Conservation (phyloP, 30 jellyfish, hydroid and myxozoan genomes). For the Hydractinia symbiolongicarpus region DNA sequence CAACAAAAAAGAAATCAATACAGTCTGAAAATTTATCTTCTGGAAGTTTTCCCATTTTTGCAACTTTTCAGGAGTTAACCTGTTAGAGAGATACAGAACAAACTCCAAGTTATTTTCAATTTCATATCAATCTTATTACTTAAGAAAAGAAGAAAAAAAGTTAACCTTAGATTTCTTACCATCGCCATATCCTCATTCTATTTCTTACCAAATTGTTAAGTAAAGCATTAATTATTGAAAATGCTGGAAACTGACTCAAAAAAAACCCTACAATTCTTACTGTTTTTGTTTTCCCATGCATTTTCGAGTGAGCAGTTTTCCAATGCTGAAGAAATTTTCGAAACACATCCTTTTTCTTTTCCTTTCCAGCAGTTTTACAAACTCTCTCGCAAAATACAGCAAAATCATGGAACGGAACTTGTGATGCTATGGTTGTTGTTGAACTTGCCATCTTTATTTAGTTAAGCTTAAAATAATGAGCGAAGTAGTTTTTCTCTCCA, state of each 20-base stretch:
- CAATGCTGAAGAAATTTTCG: conserved; percentile 59
- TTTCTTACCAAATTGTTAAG: not conserved
- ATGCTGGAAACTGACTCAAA: not conserved
- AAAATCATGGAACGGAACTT: conserved; percentile 69
- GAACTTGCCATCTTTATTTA: not conserved
- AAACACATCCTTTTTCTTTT: conserved; percentile 61
- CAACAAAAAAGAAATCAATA: too few species aligned
- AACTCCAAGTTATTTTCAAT: too few species aligned
- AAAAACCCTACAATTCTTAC: conserved; percentile 17
- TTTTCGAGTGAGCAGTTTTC: conserved; percentile 52
- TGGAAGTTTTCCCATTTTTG: too few species aligned
- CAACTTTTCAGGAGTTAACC: too few species aligned
- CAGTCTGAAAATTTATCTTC: too few species aligned
- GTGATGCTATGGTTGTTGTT: conserved; percentile 31
- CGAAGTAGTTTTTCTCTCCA: too few species aligned
- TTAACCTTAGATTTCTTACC: too few species aligned
- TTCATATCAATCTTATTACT: too few species aligned
- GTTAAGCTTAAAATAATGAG: too few species aligned
- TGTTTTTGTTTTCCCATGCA: conserved; percentile 49
- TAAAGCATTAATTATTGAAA: not conserved
- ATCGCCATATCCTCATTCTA: too few species aligned
- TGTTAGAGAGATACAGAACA: too few species aligned
- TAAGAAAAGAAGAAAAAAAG: too few species aligned
- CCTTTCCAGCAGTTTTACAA: conserved; percentile 53
- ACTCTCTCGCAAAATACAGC: conserved; percentile 69